Evolutionary conservation across 2,888 invertebrate genomes (phyloP).

Genomic region (Ommatoiulus sabulosus): DNA sequence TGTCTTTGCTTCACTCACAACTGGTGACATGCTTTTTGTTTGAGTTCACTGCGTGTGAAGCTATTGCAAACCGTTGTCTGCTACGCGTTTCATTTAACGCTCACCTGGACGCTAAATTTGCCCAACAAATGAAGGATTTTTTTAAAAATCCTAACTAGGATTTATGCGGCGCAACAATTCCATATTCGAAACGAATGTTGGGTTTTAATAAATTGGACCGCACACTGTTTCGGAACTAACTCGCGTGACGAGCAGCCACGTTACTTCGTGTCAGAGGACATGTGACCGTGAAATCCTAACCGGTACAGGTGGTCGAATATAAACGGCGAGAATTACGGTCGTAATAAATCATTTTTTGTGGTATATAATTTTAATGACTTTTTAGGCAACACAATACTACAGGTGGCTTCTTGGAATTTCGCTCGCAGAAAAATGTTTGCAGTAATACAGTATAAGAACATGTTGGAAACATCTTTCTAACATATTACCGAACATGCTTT

Average conservation of each 20-base stretch:
- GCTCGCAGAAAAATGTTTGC: no score
- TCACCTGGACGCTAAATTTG: neutral
- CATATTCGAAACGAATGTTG: neutral
- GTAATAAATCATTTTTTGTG: neutral
- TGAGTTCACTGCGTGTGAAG: neutral
- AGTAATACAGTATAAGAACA: no score
- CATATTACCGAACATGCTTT: no score
- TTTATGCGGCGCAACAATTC: neutral
- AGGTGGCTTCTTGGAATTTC: no score
- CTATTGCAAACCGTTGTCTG: neutral
- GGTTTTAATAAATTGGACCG: neutral
- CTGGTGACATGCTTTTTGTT: neutral
- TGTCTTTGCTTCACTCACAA: neutral
- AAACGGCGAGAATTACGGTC: neutral
- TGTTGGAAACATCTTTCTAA: no score
- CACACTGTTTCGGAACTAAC: neutral
- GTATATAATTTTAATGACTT: no score
- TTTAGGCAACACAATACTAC: no score
- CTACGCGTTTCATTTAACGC: neutral
- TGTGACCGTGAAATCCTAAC: conserved; percentile 12
- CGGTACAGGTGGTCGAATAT: neutral
- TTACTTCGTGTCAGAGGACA: neutral
- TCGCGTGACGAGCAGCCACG: neutral
- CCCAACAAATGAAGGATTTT: neutral
- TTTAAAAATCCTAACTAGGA: neutral